Evolutionary conservation across 2,888 invertebrate genomes (phyloP).

Genomic region (Drosophila kambysellisi): DNA sequence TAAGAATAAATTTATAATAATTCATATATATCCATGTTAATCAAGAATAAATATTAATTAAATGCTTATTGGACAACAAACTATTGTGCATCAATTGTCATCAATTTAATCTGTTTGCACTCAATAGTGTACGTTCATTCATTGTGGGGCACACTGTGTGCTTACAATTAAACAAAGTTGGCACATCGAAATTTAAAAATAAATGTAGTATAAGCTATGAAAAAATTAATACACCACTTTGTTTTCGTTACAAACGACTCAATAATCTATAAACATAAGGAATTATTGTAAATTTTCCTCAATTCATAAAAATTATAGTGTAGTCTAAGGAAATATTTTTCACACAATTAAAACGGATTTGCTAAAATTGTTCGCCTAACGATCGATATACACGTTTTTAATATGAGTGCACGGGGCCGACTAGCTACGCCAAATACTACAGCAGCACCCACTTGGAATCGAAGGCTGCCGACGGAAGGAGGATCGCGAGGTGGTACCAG

Average conservation of each 20-base stretch:
- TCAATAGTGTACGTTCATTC: not conserved
- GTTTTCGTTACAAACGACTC: conserved; percentile 10
- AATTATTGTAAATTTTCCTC: conserved; percentile 30
- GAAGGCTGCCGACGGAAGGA: conserved; percentile 6
- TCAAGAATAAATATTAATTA: not conserved
- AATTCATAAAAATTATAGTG: conserved; percentile 23
- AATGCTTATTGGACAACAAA: conserved; percentile 7
- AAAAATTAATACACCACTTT: conserved; percentile 3
- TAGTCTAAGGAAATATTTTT: not conserved
- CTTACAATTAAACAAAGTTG: conserved; percentile 1
- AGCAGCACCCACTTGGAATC: not conserved
- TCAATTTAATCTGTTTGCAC: not conserved
- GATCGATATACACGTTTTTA: conserved; percentile 43
- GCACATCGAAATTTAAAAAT: not conserved
- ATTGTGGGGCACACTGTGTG: not conserved
- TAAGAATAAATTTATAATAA: not conserved
- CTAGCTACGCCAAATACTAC: not conserved
- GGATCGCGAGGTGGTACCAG: conserved; percentile 26
- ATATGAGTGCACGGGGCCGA: conserved; percentile 42
- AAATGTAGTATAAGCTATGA: too few relatives aligned
- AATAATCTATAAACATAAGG: conserved; percentile 2
- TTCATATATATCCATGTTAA: not conserved
- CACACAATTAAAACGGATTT: not conserved
- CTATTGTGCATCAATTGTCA: not conserved
- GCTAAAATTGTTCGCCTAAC: conserved; percentile 49